These are phyloP conservation scores for Cardinalis cardinalis DNA, from an alignment of 2,113 vertebrate genomes.

Conservation along the genomic window DNA sequence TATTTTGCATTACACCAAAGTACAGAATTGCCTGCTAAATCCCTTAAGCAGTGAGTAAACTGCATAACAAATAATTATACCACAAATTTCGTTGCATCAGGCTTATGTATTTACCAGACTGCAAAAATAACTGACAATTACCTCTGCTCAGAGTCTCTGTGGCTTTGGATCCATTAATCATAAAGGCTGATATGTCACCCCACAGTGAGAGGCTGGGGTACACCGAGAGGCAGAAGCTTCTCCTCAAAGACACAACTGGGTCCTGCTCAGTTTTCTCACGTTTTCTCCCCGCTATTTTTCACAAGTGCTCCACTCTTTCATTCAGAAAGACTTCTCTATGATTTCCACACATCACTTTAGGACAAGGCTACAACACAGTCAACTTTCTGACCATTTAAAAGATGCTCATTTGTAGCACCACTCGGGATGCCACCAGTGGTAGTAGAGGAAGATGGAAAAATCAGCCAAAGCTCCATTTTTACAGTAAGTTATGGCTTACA, in stretches of 20 bases:
- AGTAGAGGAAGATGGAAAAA: neutral
- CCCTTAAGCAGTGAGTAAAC: conserved; percentile 5
- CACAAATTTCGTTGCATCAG: neutral
- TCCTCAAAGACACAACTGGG: fast-evolving
- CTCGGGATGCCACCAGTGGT: neutral
- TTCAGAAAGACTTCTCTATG: neutral
- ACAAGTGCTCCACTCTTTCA: neutral
- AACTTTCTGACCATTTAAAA: neutral
- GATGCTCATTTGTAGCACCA: neutral
- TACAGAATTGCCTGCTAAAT: neutral
- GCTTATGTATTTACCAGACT: neutral
- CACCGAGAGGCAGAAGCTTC: neutral
- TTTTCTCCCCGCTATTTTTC: neutral
- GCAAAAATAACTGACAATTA: neutral
- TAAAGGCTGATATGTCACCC: neutral
- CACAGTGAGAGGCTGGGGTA: neutral
- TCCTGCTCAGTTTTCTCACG: neutral
- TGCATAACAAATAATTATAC: conserved; percentile 13
- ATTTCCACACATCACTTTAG: neutral
- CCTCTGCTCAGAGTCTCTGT: neutral
- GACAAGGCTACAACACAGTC: neutral
- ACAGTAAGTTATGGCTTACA: neutral
- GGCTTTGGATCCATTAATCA: neutral
- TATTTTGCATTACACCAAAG: neutral
- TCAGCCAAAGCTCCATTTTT: neutral